phyloP scores from a whole-genome alignment of 1,140 invertebrate genomes.

The Hyles vespertilio region DNA sequence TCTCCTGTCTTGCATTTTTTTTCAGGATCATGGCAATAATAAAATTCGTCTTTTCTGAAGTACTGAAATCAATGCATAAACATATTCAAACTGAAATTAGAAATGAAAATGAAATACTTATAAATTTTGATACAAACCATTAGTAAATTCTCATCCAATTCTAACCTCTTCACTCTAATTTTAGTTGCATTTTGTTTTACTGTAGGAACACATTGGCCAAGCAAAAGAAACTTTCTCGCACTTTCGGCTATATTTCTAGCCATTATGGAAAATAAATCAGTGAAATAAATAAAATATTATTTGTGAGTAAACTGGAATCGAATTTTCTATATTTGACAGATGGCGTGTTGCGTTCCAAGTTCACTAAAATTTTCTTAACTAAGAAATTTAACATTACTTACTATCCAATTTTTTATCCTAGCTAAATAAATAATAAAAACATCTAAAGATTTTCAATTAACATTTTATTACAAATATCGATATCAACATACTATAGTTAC shows the following conservation, averaged over 20 bases:
- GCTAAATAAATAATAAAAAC: too few species aligned
- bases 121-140: conserved; percentile 77
- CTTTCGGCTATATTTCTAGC: conserved; percentile 48
- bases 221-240: conserved; percentile 66
- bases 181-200: conserved; percentile 85
- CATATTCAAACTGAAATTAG: too few species aligned
- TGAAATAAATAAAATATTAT: too few species aligned
- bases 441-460: too few species aligned
- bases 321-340: too few species aligned
- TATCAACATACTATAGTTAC: too few species aligned
- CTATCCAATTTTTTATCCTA: too few species aligned
- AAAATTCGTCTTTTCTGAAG: conserved; percentile 82
- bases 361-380: too few species aligned
- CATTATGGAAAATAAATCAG: conserved; percentile 26
- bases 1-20: conserved; percentile 88
- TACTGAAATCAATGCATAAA: conserved; percentile 78
- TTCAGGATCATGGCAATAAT: conserved; percentile 86
- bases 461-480: too few species aligned
- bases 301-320: too few species aligned
- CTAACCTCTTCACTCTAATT: conserved; percentile 82
- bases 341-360: too few species aligned
- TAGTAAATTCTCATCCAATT: conserved; percentile 81
- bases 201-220: conserved; percentile 85
- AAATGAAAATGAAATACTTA: not conserved
- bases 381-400: too few species aligned